phyloP scores from a whole-genome alignment of 2,797 vertebrate species.

The Nannoperca obscura region DNA sequence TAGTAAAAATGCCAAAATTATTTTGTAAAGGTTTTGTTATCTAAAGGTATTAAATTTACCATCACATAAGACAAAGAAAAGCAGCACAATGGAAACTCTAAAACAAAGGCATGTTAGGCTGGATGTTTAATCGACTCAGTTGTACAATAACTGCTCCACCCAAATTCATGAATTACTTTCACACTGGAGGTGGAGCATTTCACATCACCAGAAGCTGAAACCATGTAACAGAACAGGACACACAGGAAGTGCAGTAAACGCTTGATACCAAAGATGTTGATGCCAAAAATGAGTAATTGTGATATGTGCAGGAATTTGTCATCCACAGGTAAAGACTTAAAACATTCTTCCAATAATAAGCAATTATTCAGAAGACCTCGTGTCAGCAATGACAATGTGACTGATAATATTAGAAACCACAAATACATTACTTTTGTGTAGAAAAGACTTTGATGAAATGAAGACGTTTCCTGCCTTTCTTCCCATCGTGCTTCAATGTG shows the following conservation, averaged over 20 bases:
- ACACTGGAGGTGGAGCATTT: too few species aligned
- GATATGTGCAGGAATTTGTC: neutral
- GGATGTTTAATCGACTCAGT: too few species aligned
- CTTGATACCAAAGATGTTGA: neutral
- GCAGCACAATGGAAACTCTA: neutral
- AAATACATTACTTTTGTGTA: conserved; percentile 12
- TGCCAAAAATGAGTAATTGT: neutral
- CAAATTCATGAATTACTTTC: too few species aligned
- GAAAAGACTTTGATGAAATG: conserved; percentile 22
- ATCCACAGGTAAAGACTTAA: neutral
- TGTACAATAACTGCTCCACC: too few species aligned
- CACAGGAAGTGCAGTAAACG: neutral
- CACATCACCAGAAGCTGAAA: too few species aligned
- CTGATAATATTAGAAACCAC: conserved; percentile 17
- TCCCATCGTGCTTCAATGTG: conserved; percentile 26
- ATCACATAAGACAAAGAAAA: neutral
- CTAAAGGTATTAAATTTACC: neutral
- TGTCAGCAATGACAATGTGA: neutral
- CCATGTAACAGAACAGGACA: too few species aligned
- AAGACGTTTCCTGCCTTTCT: conserved; percentile 27
- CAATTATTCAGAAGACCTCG: conserved; percentile 2
- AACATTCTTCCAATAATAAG: conserved; percentile 10
- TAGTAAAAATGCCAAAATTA: neutral
- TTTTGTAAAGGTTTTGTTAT: neutral
- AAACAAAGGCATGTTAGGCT: neutral